Evolutionary conservation across 53 echinoderm and acorn worm species (phyloP), one percentile per base, ranked within the genome.

Genomic region (Echinarachnius parma): DNA sequence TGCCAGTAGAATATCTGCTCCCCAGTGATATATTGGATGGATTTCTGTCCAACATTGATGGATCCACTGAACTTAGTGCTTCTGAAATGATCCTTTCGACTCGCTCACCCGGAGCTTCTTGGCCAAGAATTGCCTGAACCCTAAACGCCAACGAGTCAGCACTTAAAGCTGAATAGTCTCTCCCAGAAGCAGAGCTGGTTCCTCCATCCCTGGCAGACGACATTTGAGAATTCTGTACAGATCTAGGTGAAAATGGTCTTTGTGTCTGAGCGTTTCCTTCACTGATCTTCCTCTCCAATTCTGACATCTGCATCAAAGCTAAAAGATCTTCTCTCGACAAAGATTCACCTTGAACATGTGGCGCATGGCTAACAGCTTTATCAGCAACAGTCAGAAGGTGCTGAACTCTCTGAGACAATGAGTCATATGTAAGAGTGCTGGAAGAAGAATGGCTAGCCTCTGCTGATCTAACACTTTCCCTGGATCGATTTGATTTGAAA

Each of bases 341-440:
- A 42, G 28, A 65, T 35, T 55, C 79, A 21, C 79, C 54, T 24
- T 74, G 78, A 42, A 65, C 55, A 34, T 66, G 59, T 20, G 72
- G 42, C 16, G 59, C 56, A 30, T 69, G 52, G 22, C 25, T 34
- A 19, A 55, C 16, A 28, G 42, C 28, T 20, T 70, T 70, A 36
- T 68, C 93, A 27, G 76, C 85, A 60, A 71, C 79, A 27, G 69
- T 81, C 19, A 95, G 75, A 19, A 95, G 78, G 29, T 88, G 66
- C 47, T 98, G 92, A 22, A 92, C 98, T 59, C 89, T 85, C 21
- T 82, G 70, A 33, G 87, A 85, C n/a, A 98, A 76, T 16, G 98
- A 77, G 68, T 88, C 98, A 55, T 76, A 57, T 0, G 89, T 83
- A 28, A 75, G 79, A 34, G 77, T 60, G 39, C 77, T 82, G 7